Evolutionary conservation across 2,888 invertebrate genomes (phyloP).

Genomic region (Metellina segmentata): DNA sequence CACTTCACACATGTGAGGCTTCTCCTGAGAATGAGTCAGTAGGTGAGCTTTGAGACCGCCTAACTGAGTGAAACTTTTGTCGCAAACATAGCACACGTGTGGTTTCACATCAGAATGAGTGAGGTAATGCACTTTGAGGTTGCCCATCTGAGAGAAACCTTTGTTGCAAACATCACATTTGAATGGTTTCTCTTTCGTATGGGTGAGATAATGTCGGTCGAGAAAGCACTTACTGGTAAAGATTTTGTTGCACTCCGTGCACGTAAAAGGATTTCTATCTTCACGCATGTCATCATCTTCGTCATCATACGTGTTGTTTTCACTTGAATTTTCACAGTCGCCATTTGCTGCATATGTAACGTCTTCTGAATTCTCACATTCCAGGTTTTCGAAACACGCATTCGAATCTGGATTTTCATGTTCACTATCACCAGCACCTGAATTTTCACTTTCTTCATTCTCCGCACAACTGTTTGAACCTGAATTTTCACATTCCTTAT

Average conservation of each 20-base stretch:
- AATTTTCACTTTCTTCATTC: not conserved
- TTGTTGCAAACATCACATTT: conserved; percentile 24
- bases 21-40: conserved; percentile 1
- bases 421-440: not conserved
- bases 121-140: conserved; percentile 23
- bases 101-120: conserved; percentile 37
- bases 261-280: not conserved
- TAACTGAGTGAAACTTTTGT: conserved; percentile 14
- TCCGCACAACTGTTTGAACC: not conserved
- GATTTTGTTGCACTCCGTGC: not conserved
- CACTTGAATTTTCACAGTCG: not conserved
- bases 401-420: not conserved
- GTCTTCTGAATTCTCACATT: not conserved
- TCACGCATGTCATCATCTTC: not conserved
- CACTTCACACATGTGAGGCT: conserved; percentile 11
- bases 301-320: not conserved
- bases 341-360: not conserved
- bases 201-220: conserved; percentile 18
- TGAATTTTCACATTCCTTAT: not conserved
- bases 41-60: conserved; percentile 37
- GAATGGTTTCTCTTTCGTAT: conserved; percentile 24
- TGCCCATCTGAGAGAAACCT: conserved; percentile 27
- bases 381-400: too few relatives aligned
- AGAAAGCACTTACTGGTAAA: conserved; percentile 1
- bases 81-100: conserved; percentile 16